Percentiles rank a stretch among this genome's conserved stretches.
Conservation (phyloP, 2,888 invertebrate genomes). For the Conomelus anceps region DNA sequence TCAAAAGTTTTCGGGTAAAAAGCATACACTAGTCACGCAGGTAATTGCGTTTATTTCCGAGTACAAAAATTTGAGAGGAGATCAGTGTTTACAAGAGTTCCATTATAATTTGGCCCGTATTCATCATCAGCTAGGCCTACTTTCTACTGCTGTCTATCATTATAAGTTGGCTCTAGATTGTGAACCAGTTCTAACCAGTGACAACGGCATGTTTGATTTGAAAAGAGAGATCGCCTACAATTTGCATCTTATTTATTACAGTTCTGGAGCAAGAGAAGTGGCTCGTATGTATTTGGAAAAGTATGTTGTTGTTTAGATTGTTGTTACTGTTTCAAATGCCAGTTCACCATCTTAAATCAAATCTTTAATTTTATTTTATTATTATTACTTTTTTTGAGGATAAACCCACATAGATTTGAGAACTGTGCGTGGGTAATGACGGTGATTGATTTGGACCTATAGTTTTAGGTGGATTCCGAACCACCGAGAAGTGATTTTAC, state of each 20-base stretch:
- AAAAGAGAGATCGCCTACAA: slow-evolving; percentile 81
- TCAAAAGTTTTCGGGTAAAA: slow-evolving; percentile 73
- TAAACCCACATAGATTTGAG: no score
- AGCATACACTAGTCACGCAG: slow-evolving; percentile 69
- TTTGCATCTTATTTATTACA: slow-evolving; percentile 74
- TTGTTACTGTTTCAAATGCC: no score
- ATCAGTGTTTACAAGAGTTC: slow-evolving; percentile 65
- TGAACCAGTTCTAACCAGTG: slow-evolving; percentile 46
- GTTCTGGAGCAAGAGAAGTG: slow-evolving; percentile 62
- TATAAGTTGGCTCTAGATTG: slow-evolving; percentile 72
- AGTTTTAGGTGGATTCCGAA: no score
- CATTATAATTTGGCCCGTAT: slow-evolving; percentile 80
- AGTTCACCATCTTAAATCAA: no score
- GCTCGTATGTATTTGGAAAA: slow-evolving; percentile 71
- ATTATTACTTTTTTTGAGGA: no score
- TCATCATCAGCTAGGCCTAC: slow-evolving; percentile 75
- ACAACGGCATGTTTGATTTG: slow-evolving; percentile 54
- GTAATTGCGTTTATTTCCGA: slow-evolving; percentile 61
- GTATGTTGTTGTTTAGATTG: slow-evolving; percentile 66
- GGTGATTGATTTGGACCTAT: no score
- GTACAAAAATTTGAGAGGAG: slow-evolving; percentile 67
- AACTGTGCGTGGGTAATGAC: no score
- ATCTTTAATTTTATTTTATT: no score
- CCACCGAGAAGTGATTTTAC: no score
- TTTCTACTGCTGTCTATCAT: slow-evolving; percentile 71